Evolutionary conservation across 35 echinoderm and acorn worm genomes (phyloP), one percentile per base, ranked within the genome.

Genomic region (Anneissia japonica): DNA sequence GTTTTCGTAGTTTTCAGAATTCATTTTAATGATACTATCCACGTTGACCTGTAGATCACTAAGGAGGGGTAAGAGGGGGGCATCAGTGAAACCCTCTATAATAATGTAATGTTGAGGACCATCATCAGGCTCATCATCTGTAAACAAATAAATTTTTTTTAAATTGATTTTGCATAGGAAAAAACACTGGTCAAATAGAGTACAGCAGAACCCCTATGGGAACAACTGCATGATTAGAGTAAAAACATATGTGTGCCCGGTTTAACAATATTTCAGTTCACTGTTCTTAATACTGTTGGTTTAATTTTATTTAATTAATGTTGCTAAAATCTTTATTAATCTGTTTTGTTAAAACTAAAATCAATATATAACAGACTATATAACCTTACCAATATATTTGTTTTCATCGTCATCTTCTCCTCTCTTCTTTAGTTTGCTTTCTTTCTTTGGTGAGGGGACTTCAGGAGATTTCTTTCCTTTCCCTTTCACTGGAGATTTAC

Each of bases 61-160:
- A 17, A 97, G 88, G 0, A 97, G 81, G 21, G 88, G 81, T 31
- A 97, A 79, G 7, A 97, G 83, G 19, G 88, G 86, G 0, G 90
- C 95, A 19, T 90, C 84, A 31, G 87, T 88, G 72, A 97, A 97
- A 4, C 95, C 95, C 51, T 93, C 81, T 6, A 97, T 87, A 51
- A 97, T 46, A 17, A 97, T 72, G 74, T 97, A 97, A 74, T 97
- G 91, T 77, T 93, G 91, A 7, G 91, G 95, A 2, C 95, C 95
- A 81, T 97, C 95, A 86, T 97, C 91, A 4, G 95, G 95, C 77
- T 97, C 95, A 83, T 97, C 91, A 93, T 97, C 95, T 97, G 81
- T 21, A 73, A 80, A 74, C 34, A 80, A 64, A 75, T n/a, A n/a
- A n/a, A n/a, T n/a, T n/a, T n/a, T n/a, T n/a, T n/a, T n/a, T n/a